Evolutionary conservation across 1,140 invertebrate species (phyloP).

Genomic region (Drosophila tropicalis): DNA sequence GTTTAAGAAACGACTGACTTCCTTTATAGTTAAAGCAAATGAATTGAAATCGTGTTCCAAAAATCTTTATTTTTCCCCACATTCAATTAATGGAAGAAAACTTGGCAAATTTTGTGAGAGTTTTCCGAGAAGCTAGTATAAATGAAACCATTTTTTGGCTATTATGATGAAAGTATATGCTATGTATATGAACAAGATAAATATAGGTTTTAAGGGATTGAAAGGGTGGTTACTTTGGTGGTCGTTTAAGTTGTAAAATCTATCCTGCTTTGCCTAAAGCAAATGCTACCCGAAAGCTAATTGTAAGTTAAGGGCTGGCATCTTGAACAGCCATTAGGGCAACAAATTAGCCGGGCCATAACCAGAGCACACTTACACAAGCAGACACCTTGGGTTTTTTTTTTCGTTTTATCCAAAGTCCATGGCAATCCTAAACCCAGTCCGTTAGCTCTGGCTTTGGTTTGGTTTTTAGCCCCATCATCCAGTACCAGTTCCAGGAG

Average conservation of each 20-base stretch:
- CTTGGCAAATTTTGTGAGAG: no score
- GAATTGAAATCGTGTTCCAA: no score
- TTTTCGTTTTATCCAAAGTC: neutral
- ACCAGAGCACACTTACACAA: slow-evolving; percentile 1
- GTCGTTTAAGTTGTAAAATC: slow-evolving; percentile 4
- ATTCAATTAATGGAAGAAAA: no score
- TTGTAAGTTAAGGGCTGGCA: slow-evolving; percentile 16
- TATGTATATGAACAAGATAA: neutral
- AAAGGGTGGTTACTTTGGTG: neutral
- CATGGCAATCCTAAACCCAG: neutral
- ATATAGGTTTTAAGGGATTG: neutral
- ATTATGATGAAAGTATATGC: no score
- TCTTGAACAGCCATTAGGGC: slow-evolving; percentile 64
- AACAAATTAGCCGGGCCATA: slow-evolving; percentile 64
- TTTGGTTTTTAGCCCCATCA: slow-evolving; percentile 24
- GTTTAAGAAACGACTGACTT: no score
- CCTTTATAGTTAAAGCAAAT: no score
- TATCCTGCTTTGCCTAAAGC: neutral
- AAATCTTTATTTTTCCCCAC: no score
- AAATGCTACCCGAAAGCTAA: neutral
- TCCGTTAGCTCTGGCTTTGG: neutral
- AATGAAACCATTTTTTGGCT: no score
- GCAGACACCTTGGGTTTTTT: neutral
- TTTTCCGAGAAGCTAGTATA: no score
- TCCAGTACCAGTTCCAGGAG: neutral